Conservation (phyloP, 2,797 vertebrate species). For the Varecia variegata region DNA sequence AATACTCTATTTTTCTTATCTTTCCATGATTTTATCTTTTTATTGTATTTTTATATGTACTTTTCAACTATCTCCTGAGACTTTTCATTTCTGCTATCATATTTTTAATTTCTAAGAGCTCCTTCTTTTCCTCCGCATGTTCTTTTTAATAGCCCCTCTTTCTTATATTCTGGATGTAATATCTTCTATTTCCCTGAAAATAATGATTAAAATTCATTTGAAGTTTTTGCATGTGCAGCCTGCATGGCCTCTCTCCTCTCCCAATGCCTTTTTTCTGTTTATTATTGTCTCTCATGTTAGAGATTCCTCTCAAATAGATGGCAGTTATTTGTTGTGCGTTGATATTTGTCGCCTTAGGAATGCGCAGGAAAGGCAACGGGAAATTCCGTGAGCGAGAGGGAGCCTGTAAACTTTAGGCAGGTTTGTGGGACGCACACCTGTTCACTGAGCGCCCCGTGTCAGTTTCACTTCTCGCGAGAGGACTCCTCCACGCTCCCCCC, state of each 20-base stretch:
- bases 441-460: background rate
- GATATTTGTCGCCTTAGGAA: background rate
- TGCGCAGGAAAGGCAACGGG: background rate
- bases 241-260: background rate
- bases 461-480: background rate
- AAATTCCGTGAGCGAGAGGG: background rate
- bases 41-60: background rate
- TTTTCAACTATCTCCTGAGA: background rate
- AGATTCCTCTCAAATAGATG: background rate
- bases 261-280: background rate
- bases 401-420: background rate
- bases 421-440: too few relatives aligned
- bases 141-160: background rate
- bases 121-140: background rate
- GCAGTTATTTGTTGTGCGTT: background rate
- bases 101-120: background rate
- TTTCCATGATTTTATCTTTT: background rate
- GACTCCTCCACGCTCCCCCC: fast-evolving
- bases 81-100: background rate
- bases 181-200: background rate
- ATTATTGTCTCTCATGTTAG: background rate
- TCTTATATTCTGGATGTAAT: background rate
- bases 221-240: background rate
- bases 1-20: background rate
- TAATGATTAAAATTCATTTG: background rate